A percentile compares a stretch with the other conserved stretches of the same genome.
Conservation (phyloP, 2,888 invertebrate genomes). For the Masnerella sp. region DNA sequence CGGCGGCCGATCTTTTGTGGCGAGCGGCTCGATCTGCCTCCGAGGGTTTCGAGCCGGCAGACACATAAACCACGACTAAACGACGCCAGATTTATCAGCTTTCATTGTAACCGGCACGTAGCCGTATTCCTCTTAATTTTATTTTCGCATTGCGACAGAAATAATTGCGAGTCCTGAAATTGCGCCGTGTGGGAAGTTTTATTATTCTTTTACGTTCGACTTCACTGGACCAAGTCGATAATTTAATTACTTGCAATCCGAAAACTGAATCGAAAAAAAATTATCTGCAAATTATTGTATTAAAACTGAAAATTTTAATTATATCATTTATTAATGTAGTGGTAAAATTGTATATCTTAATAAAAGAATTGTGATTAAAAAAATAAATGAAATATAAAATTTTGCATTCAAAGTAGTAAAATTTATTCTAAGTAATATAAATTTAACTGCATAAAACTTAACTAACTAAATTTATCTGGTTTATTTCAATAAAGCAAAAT, state of each 20-base stretch:
- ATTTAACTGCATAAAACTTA: too few species aligned
- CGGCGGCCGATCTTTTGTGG: conserved; percentile 24
- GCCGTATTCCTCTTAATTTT: conserved; percentile 48
- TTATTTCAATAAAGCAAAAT: too few species aligned
- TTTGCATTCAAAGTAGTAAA: too few species aligned
- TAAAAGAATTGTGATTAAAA: too few species aligned
- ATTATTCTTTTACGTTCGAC: conserved; percentile 31
- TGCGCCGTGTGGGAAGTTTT: conserved; percentile 44
- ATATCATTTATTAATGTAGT: too few species aligned
- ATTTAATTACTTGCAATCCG: conserved; percentile 45
- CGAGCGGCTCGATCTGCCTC: conserved; percentile 28
- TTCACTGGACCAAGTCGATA: conserved; percentile 24
- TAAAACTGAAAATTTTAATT: too few species aligned
- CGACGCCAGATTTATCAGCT: conserved; percentile 52
- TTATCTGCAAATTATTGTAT: too few species aligned
- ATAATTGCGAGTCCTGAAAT: conserved; percentile 56
- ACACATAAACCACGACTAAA: conserved; percentile 46
- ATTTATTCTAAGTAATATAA: too few species aligned
- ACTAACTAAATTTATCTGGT: too few species aligned
- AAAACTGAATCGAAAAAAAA: too few species aligned
- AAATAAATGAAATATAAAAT: too few species aligned
- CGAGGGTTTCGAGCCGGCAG: conserved; percentile 22
- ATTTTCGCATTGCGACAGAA: conserved; percentile 62
- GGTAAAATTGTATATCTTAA: too few species aligned
- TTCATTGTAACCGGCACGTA: conserved; percentile 44